Base-by-base conservation (phyloP, 2,888 invertebrate genomes). In the Heliconius erato region DNA sequence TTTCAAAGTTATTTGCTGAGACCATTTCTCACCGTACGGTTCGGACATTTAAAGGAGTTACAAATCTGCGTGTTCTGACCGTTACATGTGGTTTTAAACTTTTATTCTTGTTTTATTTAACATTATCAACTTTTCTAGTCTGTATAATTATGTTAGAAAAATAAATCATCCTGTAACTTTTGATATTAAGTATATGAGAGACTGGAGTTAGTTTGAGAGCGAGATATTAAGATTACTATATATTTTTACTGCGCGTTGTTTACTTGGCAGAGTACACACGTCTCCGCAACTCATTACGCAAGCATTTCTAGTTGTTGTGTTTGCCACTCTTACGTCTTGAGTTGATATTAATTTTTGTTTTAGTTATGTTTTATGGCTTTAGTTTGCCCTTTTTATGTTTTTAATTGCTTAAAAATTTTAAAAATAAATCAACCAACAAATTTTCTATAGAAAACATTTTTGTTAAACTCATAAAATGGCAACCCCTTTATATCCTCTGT, bases 211-310 rank as follows among this genome's bases (percentile, higher is more conserved):
- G 63, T 40, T 26, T 76, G 26, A 76, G 63, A 76, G 63, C 76
- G 44, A 76, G 76, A 40, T 76, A 76, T 63, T 63, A 76, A 32
- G 59, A 76, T 76, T 40, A 63, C 76, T 76, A 63, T 49, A n/a
- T 76, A 63, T 78, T 26, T 28, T 28, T 16, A 81, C 68, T 49
- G 72, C 74, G 32, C 69, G 82, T 76, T 82, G 80, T 82, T 82
- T 82, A 76, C 80, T 80, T 82, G 26, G 28, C 11, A 72, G 80
- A 68, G 74, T 80, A 82, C 82, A 80, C 84, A 84, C 84, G 84
- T 82, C 80, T 74, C 77, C 59, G 76, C 74, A 82, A 82, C 82
- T 84, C 84, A 84, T 84, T 79, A 76, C 80, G 76, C 63, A 74
- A 80, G 74, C 82, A 80, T 80, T 84, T 84, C 74, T 80, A 80